Percentiles rank a stretch among this genome's conserved stretches.
These are phyloP conservation scores for Sebastes schlegelii DNA, from an alignment of 2,113 vertebrate genomes.

Conservation along the genomic window DNA sequence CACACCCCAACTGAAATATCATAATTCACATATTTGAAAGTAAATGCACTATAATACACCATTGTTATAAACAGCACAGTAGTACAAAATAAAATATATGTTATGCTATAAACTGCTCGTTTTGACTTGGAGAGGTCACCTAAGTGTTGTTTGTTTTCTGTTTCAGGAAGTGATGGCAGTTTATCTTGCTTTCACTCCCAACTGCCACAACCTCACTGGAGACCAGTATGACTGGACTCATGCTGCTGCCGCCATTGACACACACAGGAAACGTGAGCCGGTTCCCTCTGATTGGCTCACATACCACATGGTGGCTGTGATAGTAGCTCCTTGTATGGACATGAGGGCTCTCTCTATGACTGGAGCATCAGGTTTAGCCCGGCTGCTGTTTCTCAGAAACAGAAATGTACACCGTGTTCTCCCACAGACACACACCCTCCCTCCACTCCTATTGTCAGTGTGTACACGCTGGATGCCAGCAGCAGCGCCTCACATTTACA, in stretches of 20 bases:
- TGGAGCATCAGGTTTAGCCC: constrained; percentile 64
- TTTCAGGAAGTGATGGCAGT: constrained; percentile 31
- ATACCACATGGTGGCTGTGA: constrained; percentile 54
- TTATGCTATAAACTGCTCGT: neutral
- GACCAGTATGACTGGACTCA: constrained; percentile 37
- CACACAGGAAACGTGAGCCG: constrained; percentile 22
- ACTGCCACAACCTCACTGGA: constrained; percentile 11
- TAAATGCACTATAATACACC: neutral
- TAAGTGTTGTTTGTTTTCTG: neutral
- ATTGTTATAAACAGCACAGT: neutral
- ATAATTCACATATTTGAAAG: too few relatives aligned
- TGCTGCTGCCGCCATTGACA: constrained; percentile 29
- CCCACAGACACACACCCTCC: constrained; percentile 25
- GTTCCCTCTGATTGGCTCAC: constrained; percentile 52
- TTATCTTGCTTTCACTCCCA: constrained; percentile 24
- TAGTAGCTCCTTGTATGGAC: constrained; percentile 76
- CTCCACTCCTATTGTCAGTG: constrained; percentile 24
- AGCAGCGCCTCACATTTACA: neutral
- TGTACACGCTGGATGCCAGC: neutral
- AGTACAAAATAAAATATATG: too few relatives aligned
- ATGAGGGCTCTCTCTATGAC: constrained; percentile 45
- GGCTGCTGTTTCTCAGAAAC: constrained; percentile 71
- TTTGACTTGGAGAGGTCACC: neutral
- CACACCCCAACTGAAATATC: too few relatives aligned
- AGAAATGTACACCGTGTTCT: constrained; percentile 71